Percentiles rank a stretch among this genome's conserved stretches.
Conservation (phyloP, 2,113 vertebrate genomes). For the Equus przewalskii region DNA sequence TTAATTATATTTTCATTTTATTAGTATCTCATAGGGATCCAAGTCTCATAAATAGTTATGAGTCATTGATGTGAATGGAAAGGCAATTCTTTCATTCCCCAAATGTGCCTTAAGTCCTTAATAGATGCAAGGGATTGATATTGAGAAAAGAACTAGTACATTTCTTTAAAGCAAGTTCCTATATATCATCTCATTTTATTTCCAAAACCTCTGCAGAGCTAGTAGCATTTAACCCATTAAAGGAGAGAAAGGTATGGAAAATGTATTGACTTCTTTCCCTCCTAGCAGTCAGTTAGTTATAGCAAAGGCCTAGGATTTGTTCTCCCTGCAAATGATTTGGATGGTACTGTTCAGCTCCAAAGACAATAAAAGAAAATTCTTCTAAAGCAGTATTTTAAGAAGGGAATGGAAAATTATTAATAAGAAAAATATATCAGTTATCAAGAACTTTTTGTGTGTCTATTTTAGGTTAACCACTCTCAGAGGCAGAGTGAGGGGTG, state of each 20-base stretch:
- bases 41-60: slow-evolving; percentile 36
- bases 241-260: background rate
- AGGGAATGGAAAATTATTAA: background rate
- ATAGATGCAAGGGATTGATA: background rate
- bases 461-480: background rate
- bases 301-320: background rate
- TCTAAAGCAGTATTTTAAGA: background rate
- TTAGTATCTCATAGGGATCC: background rate
- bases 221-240: background rate
- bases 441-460: background rate
- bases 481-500: background rate
- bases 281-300: background rate
- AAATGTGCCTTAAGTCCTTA: background rate
- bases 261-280: background rate
- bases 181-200: background rate
- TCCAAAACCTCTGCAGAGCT: background rate
- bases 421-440: background rate
- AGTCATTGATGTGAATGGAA: background rate
- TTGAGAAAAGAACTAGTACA: background rate
- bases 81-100: background rate
- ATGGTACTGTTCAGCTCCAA: background rate
- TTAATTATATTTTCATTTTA: slow-evolving; percentile 52
- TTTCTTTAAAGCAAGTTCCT: background rate
- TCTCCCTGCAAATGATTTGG: background rate
- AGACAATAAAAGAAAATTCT: background rate